A percentile compares a stretch with the other conserved stretches of the same genome.
Evolutionary conservation across 2,113 vertebrate species (phyloP).

Genomic region (Sylvietta virens): DNA sequence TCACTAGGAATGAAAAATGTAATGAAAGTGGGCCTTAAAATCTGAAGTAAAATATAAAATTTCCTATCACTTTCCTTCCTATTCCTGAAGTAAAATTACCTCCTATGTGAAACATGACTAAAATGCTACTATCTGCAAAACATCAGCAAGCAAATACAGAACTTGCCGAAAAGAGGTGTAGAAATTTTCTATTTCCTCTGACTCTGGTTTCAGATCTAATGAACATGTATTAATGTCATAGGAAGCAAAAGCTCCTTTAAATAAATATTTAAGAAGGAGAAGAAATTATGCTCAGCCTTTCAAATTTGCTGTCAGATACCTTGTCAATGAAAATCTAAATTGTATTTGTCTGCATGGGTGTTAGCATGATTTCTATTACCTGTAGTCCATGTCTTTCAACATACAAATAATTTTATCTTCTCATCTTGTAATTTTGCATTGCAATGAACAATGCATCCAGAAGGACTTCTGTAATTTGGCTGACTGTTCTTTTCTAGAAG

Average conservation of each 20-base stretch:
- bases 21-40: background rate
- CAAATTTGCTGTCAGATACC: background rate
- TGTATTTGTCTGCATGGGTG: background rate
- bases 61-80: background rate
- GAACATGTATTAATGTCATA: background rate
- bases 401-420: background rate
- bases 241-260: background rate
- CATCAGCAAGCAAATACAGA: background rate
- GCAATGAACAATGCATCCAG: background rate
- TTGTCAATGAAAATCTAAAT: background rate
- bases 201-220: background rate
- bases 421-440: background rate
- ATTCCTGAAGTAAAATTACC: background rate
- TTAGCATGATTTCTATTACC: background rate
- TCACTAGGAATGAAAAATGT: background rate
- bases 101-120: background rate
- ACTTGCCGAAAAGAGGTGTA: background rate
- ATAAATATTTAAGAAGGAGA: background rate
- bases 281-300: background rate
- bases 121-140: background rate
- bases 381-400: background rate
- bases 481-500: background rate
- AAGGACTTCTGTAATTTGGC: background rate
- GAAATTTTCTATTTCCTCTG: background rate
- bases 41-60: background rate